Conservation (phyloP, 2,888 invertebrate genomes). For the Taphrorychus bicolor region DNA sequence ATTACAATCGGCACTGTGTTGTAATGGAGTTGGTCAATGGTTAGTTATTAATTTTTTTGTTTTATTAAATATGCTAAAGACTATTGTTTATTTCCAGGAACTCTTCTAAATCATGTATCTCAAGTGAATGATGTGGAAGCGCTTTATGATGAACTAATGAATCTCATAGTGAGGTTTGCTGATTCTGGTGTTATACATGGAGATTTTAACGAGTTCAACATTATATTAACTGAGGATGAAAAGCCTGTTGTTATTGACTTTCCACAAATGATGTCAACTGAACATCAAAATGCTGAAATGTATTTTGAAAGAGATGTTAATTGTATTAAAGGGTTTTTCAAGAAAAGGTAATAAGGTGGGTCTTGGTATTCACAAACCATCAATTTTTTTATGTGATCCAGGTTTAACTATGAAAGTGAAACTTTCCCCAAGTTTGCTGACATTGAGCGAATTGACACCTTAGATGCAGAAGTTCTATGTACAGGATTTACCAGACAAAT, state of each 20-base stretch:
- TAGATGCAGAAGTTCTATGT: conserved; percentile 90
- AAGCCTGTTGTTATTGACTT: conserved; percentile 94
- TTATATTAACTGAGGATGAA: conserved; percentile 83
- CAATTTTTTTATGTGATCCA: conserved; percentile 7
- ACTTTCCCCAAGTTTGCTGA: conserved; percentile 79
- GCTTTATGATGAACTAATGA: conserved; percentile 94
- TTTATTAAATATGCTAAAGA: too few species aligned
- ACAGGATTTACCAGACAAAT: conserved; percentile 87
- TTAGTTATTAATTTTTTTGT: too few species aligned
- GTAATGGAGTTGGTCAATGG: conserved; percentile 93
- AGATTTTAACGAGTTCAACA: conserved; percentile 99
- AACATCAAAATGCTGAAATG: conserved; percentile 90
- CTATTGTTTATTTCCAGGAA: too few species aligned
- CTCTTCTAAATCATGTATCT: conserved; percentile 74
- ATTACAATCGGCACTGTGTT: conserved; percentile 94
- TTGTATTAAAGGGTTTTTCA: conserved; percentile 91
- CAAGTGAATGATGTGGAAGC: conserved; percentile 73
- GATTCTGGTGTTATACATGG: conserved; percentile 97
- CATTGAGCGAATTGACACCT: conserved; percentile 75
- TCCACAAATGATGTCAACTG: conserved; percentile 98
- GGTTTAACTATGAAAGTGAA: conserved; percentile 86
- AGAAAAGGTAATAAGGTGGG: conserved; percentile 47
- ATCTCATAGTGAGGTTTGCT: conserved; percentile 87
- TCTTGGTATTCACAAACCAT: background rate
- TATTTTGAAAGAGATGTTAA: conserved; percentile 95